Evolutionary conservation across 1,140 invertebrate species (phyloP), one percentile per base, ranked within the genome.

Genomic region (Pseudoatta argentina): DNA sequence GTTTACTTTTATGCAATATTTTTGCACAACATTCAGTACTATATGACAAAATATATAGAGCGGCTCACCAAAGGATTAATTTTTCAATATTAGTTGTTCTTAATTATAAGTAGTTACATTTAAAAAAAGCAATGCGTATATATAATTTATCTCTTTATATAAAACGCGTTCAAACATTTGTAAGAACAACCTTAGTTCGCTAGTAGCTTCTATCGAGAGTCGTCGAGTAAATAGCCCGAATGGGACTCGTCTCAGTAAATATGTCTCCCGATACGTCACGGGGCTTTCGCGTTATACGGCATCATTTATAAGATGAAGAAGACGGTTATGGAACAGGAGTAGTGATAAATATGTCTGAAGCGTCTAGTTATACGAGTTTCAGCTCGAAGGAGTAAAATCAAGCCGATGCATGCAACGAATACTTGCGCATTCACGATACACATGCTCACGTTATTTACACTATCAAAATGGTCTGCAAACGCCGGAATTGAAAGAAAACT

Each of bases 211-310:
- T 85, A 72, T 44, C 83, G 59, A 61, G 76, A 88, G 87, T 88
- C 79, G 86, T 34, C 82, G 89, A 82, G 89, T 91, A 91, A 91
- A 90, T 91, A 91, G 87, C 73, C 86, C 87, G 89, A 91, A 91
- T 87, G 86, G 91, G 91, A 92, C 88, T 86, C 79, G 89, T 90
- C 87, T 86, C 85, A 76, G 91, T 90, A 93, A 93, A 93, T 93
- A 93, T 92, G 89, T 92, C 89, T 92, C 87, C 82, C 89, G 91
- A 92, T 92, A 91, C 89, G 91, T 92, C 91, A 92, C 67, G 51
- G 86, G 76, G 87, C 88, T 87, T 90, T 89, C 87, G 71, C 71
- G 88, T 88, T 89, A 86, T 81, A 87, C 44, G 69, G 76, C 76
- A 69, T 86, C 91, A 77, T 91, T 91, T 92, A 92, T 91, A 91